Base-by-base conservation (phyloP, 2,888 invertebrate species). In the Metalampra italica region DNA sequence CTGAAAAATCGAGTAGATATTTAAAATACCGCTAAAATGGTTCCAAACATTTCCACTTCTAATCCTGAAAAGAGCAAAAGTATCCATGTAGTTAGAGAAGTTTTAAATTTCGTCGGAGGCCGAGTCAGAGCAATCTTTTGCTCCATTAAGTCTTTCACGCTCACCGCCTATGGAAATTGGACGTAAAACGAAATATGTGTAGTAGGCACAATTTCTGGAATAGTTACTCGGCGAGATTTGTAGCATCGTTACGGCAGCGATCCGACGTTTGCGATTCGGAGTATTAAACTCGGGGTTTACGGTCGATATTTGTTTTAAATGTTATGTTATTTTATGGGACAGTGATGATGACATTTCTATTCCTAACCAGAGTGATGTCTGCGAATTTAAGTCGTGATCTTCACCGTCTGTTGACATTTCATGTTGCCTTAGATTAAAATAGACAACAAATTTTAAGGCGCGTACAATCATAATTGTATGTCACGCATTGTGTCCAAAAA, bases 111-210 rank as follows among this genome's bases (percentile, higher is more conserved):
- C 78, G 76, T 73, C 71, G 75, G 70, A 74, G 80, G 82, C 77
- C 78, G 75, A 73, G 66, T 77, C 69, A 72, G 68, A 69, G 79
- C 85, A 89, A 89, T 88, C 85, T 87, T 82, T 79, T 82, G 87
- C 78, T 73, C 85, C 88, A 88, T 88, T 89, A 86, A 85, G 76
- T 77, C 71, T 70, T 88, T 87, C 87, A 86, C 87, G 87, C 82
- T 83, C 76, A 69, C 77, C 84, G 87, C 77, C 76, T 89, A 89
- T 89, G 88, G 84, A 88, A 85, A 89, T 89, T 88, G 87, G 78
- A 87, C 83, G 84, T 80, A 77, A 80, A 82, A 78, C 82, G 81
- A 82, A 87, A 84, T 86, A 86, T 84, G 68, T 78, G 71, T 76
- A 75, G 71, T 71, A 72, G 69, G 71, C 75, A 77, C 80, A 82